Evolutionary conservation across 30 jellyfish, hydroid and myxozoan genomes (phyloP), one percentile per base, ranked within the genome.

Genomic region (Phacellophora camtschatica): DNA sequence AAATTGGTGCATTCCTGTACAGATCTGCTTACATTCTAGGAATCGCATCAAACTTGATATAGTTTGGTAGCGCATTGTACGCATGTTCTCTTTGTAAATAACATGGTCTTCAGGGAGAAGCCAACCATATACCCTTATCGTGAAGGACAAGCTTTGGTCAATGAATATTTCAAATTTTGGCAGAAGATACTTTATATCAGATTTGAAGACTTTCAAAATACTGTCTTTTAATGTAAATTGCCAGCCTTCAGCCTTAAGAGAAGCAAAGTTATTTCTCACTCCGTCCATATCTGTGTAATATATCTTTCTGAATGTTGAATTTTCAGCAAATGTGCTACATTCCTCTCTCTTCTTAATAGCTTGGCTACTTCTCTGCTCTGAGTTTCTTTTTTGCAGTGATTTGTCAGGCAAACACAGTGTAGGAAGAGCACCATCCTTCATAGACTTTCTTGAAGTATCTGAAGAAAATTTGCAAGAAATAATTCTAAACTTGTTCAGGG

Each of bases 121-220:
- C 88, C 88, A 75, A 18, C 77, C 80, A 22, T 13, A 75, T 20
- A 75, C 85, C 18, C 84, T 22, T 7, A 75, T 53, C 25, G 83
- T 57, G 31, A 75, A 75, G 36, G 87, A 33, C 41, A 75, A 32
- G 39, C 83, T 58, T 7, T 75, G 42, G 35, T 75, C 82, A 2
- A 75, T 62, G 24, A 24, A 27, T 9, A 75, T 24, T 57, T 75
- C 88, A 53, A 23, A 29, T 25, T 31, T 36, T n/a, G 77, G 77
- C 20, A 64, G 30, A 22, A 64, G 8, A 23, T 64, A n/a, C 11
- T 29, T 7, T 0, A 15, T 30, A 5, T 64, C 56, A 25, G 61
- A 32, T n/a, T 64, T 64, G 54, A 36, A 64, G 13, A 64, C 31
- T 25, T 64, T 28, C 7, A 64, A 12, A 19, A 55, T 7, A 25